Evolutionary conservation across 1,140 invertebrate species (phyloP).

Genomic region (Papilio helenus): DNA sequence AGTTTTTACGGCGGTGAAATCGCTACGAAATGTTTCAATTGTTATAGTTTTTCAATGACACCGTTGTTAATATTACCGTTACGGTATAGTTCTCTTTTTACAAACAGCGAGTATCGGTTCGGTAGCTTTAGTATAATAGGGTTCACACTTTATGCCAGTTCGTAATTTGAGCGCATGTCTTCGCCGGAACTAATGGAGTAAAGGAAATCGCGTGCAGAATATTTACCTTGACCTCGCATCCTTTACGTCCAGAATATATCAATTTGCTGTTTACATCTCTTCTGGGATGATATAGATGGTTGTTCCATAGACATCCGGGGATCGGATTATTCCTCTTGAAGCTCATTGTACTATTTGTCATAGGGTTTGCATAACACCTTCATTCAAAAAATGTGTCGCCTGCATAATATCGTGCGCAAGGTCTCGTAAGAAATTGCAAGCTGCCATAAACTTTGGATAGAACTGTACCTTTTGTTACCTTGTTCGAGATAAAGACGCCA

Average conservation of each 20-base stretch:
- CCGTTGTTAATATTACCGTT: conserved; percentile 48
- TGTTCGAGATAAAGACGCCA: conserved; percentile 30
- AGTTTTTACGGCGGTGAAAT: conserved; percentile 58
- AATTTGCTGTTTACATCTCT: no score
- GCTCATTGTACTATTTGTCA: neutral
- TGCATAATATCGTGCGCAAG: neutral
- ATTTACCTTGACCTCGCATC: neutral
- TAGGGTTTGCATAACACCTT: neutral
- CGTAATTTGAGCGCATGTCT: neutral
- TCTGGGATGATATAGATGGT: no score
- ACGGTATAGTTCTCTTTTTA: conserved; percentile 40
- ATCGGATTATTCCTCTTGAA: no score
- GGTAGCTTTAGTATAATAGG: neutral
- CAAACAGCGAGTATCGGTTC: conserved; percentile 34
- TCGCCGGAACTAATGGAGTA: neutral
- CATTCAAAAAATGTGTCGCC: no score
- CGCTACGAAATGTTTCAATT: conserved; percentile 45
- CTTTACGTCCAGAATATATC: no score
- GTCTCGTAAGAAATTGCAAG: neutral
- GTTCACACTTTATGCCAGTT: neutral
- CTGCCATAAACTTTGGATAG: neutral
- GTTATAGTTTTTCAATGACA: conserved; percentile 54
- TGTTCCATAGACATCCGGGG: no score
- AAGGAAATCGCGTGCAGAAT: neutral
- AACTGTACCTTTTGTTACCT: conserved; percentile 10